Evolutionary conservation across 2,797 vertebrate species (phyloP), one percentile per base, ranked within the genome.

Genomic region (Zalophus californianus): DNA sequence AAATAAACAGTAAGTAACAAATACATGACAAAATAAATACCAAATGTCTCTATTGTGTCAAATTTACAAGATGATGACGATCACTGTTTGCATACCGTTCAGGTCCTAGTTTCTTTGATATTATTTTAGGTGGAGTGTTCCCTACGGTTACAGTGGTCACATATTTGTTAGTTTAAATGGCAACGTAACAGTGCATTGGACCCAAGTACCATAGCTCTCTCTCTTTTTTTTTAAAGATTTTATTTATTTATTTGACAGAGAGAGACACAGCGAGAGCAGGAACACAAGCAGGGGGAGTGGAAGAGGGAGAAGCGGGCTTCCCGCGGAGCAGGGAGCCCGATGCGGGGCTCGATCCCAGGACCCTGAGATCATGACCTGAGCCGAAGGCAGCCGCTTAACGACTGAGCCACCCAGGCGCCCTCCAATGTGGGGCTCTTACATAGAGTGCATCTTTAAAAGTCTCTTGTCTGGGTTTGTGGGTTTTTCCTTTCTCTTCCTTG

Each of bases 1-100:
- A 97, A 97, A 68, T 84, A 96, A 97, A 73, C 54, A 91, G 80
- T 97, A 96, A 97, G 88, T 94, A 87, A 92, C 91, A 92, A 92
- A 95, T 83, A 77, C 56, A 90, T 82, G 94, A 64, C 80, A 92
- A 73, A 96, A 90, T 91, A 88, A 96, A 95, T 90, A 95, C 85
- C 87, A 97, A 92, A 25, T 91, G 66, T 94, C 52, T 68, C 84
- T 85, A 25, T 66, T 92, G 66, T 64, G 10, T 95, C 85, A 88
- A 88, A 89, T 95, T 97, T 95, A 64, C 4, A 77, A 66, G 72
- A 91, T 35, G 66, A 84, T 94, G 89, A 56, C 54, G 29, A 86
- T 90, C 54, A 35, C 62, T 87, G 60, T 98, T 94, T 66, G 56
- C 64, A 70, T 91, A 27, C 75, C 56, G 44, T 95, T 95, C 88